Evolutionary conservation across 2,797 vertebrate genomes (phyloP).

Genomic region (Salmo trutta): DNA sequence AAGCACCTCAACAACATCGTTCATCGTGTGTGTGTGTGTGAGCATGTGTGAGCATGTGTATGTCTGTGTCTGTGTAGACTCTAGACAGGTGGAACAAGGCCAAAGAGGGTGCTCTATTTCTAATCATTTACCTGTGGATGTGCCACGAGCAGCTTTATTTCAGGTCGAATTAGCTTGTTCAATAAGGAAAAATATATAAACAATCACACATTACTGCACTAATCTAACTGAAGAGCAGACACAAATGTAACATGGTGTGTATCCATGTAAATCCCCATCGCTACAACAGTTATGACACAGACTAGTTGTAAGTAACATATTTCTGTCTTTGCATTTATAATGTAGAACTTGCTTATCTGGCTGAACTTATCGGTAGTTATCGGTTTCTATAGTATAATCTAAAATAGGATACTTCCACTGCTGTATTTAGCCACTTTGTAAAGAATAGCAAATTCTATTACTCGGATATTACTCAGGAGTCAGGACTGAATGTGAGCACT

Average conservation of each 20-base stretch:
- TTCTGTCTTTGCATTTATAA: background rate
- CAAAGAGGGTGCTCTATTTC: too few species aligned
- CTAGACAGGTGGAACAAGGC: too few species aligned
- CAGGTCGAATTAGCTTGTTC: slow-evolving; percentile 12
- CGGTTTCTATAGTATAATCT: too few species aligned
- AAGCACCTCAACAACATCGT: slow-evolving; percentile 13
- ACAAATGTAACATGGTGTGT: slow-evolving; percentile 7
- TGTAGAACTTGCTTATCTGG: too few species aligned
- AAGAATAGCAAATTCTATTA: slow-evolving; percentile 20
- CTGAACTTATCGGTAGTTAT: too few species aligned
- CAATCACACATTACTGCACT: background rate
- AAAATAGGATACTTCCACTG: background rate
- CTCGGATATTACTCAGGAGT: slow-evolving; percentile 45
- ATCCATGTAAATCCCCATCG: background rate
- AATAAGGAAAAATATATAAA: background rate
- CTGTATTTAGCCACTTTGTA: background rate
- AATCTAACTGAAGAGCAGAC: background rate
- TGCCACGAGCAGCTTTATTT: slow-evolving; percentile 2
- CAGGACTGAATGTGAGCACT: slow-evolving; percentile 49
- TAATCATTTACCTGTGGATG: background rate
- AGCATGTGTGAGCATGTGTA: too few species aligned
- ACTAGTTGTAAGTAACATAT: background rate
- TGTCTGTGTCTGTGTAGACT: too few species aligned
- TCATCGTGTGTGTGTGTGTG: background rate
- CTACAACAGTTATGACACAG: background rate